Percentiles rank a stretch among this genome's conserved stretches.
Conservation (phyloP, 2,888 invertebrate genomes). For the Synanthedon myopaeformis region DNA sequence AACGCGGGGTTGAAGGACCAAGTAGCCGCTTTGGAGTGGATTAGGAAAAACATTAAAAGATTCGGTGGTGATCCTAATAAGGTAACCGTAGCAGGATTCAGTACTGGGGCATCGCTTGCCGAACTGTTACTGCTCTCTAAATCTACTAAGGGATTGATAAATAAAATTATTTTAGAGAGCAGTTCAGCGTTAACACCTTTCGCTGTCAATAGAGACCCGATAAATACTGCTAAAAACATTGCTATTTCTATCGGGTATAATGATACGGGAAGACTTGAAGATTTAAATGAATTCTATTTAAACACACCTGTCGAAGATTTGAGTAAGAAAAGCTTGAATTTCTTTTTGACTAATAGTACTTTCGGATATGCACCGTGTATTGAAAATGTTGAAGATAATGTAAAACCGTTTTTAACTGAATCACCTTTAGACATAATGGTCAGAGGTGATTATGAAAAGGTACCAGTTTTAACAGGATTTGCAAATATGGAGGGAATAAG, state of each 20-base stretch:
- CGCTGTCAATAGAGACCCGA: conserved; percentile 45
- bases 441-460: conserved; percentile 29
- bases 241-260: conserved; percentile 48
- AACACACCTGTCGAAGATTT: conserved; percentile 28
- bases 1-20: conserved; percentile 91
- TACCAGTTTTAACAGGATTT: conserved; percentile 44
- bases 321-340: conserved; percentile 39
- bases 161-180: conserved; percentile 53
- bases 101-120: conserved; percentile 76
- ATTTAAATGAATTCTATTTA: conserved; percentile 48
- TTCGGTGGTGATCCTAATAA: conserved; percentile 86
- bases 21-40: conserved; percentile 80
- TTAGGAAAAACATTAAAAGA: conserved; percentile 77
- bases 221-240: conserved; percentile 47
- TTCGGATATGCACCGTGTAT: conserved; percentile 58
- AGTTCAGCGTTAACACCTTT: conserved; percentile 52
- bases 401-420: conserved; percentile 42
- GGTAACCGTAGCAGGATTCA: conserved; percentile 86
- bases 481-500: conserved; percentile 60
- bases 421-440: conserved; percentile 43
- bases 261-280: conserved; percentile 35
- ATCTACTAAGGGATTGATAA: conserved; percentile 38
- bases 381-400: conserved; percentile 32
- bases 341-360: conserved; percentile 47
- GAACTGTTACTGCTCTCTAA: conserved; percentile 43